Conservation (phyloP, 2,888 invertebrate species). For the Platycheirus rosarum region DNA sequence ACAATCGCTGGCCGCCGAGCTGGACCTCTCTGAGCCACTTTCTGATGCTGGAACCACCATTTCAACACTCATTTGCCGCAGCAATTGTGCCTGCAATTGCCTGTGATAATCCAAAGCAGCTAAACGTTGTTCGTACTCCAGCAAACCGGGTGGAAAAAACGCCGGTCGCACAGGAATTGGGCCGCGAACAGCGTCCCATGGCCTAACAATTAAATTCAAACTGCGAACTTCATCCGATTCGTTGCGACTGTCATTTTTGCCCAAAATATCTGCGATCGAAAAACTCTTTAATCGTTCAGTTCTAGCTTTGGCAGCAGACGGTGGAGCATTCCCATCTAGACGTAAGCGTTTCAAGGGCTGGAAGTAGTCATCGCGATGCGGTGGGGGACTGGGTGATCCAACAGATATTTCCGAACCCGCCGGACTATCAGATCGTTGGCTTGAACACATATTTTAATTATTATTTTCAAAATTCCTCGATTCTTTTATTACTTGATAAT, state of each 20-base stretch:
- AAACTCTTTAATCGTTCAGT: slow-evolving; percentile 93
- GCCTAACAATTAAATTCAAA: slow-evolving; percentile 87
- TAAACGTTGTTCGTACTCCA: slow-evolving; percentile 87
- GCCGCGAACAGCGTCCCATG: slow-evolving; percentile 89
- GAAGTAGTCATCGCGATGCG: slow-evolving; percentile 85
- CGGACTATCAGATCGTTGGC: slow-evolving; percentile 79
- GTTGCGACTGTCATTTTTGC: slow-evolving; percentile 84
- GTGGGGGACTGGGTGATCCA: slow-evolving; percentile 82
- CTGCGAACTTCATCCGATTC: slow-evolving; percentile 41
- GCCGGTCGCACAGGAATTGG: slow-evolving; percentile 81
- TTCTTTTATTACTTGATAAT: slow-evolving; percentile 24
- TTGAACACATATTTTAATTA: slow-evolving; percentile 79
- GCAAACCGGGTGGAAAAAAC: slow-evolving; percentile 83
- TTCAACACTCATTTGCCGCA: slow-evolving; percentile 83
- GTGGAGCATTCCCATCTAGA: slow-evolving; percentile 16
- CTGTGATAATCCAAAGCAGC: slow-evolving; percentile 85
- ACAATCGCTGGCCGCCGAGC: slow-evolving; percentile 89
- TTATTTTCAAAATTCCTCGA: slow-evolving; percentile 23
- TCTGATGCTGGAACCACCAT: slow-evolving; percentile 83
- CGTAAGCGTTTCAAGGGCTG: slow-evolving; percentile 84
- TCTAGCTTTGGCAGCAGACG: slow-evolving; percentile 84
- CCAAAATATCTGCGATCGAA: slow-evolving; percentile 94
- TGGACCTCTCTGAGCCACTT: slow-evolving; percentile 88
- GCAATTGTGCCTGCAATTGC: slow-evolving; percentile 83
- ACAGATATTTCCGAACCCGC: slow-evolving; percentile 83